phyloP scores from a whole-genome alignment of 2,797 vertebrate species.

The Gila robusta region DNA sequence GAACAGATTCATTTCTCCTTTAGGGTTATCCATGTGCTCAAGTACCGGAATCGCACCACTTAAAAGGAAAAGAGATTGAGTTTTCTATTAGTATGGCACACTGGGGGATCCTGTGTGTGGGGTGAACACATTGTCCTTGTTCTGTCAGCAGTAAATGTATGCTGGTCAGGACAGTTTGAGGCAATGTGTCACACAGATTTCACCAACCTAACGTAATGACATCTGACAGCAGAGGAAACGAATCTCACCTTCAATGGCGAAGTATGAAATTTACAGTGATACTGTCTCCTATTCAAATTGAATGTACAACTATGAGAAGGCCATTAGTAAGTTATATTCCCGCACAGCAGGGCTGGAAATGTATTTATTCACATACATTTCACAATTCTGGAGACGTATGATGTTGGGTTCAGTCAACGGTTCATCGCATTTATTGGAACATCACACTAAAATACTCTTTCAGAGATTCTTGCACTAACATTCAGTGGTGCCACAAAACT shows the following conservation, averaged over 20 bases:
- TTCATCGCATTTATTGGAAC: not conserved
- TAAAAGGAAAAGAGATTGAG: constrained; percentile 80
- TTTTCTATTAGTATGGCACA: constrained; percentile 78
- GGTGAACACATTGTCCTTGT: constrained; percentile 68
- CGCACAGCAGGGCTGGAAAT: not conserved
- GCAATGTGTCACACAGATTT: constrained; percentile 32
- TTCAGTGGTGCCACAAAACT: not conserved
- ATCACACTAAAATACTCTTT: not conserved
- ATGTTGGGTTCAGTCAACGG: not conserved
- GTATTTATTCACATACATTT: not conserved
- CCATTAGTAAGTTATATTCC: not conserved
- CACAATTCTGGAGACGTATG: not conserved
- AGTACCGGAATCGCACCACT: constrained; percentile 81
- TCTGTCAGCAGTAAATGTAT: constrained; percentile 50
- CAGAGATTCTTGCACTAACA: not conserved
- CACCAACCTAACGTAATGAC: constrained; percentile 2
- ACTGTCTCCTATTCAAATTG: not conserved
- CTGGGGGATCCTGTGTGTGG: constrained; percentile 54
- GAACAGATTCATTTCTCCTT: constrained; percentile 81
- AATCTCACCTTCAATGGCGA: not conserved
- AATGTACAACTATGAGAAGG: not conserved
- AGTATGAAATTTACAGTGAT: not conserved
- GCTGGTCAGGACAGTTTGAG: constrained; percentile 46
- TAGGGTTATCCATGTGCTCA: constrained; percentile 82
- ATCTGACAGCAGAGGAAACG: constrained; percentile 1